These are phyloP conservation scores for Macrotrachela quadricornifera DNA, from an alignment of 1,140 invertebrate genomes.

Conservation along the genomic window DNA sequence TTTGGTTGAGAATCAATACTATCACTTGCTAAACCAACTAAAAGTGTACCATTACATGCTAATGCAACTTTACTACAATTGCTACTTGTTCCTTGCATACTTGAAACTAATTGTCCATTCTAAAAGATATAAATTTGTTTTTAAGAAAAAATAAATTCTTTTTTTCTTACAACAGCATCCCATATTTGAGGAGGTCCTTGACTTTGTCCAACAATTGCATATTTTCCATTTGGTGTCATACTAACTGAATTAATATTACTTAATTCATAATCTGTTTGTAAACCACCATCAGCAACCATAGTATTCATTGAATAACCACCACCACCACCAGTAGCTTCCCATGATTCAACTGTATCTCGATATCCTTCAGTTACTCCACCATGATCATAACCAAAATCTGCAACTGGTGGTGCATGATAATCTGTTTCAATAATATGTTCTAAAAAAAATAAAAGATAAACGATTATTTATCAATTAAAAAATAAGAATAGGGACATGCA, in stretches of 20 bases:
- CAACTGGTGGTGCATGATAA: not conserved
- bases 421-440: not conserved
- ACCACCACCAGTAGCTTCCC: not conserved
- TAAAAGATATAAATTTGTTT: not conserved
- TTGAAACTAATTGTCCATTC: too few species aligned
- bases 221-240: constrained; percentile 8
- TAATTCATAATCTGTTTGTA: not conserved
- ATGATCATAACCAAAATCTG: not conserved
- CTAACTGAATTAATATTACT: constrained; percentile 3
- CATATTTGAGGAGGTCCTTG: constrained; percentile 8
- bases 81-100: too few species aligned
- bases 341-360: not conserved
- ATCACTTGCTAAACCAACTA: constrained; percentile 7
- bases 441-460: not conserved
- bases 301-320: not conserved
- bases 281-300: not conserved
- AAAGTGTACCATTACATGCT: constrained; percentile 7
- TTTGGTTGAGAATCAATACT: not conserved
- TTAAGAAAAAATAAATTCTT: not conserved
- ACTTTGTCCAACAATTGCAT: constrained; percentile 6
- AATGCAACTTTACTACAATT: constrained; percentile 4
- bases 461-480: not conserved
- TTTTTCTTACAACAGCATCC: not conserved
- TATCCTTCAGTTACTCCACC: not conserved
- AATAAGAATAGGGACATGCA: not conserved